Evolutionary conservation across 2,888 invertebrate genomes (phyloP), one percentile per base, ranked within the genome.

Genomic region (Pandemis corylana): DNA sequence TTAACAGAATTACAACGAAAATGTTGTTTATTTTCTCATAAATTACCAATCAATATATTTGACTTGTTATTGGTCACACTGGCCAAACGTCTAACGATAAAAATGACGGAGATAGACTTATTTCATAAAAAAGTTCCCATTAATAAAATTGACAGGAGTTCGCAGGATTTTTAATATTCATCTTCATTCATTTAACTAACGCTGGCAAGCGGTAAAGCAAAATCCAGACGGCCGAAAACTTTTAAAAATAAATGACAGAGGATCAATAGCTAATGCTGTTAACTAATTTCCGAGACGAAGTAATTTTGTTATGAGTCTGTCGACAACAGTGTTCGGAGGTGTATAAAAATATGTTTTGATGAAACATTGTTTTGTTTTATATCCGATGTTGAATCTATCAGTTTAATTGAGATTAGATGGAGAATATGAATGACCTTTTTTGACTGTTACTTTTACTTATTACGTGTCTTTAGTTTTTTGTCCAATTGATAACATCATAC

Each of bases 261-360:
- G 68, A 64, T 68, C 73, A 73, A 68, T 73, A 64, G 63, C 72
- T 68, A 64, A 68, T 68, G 53, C 72, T 63, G 62, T 41, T 68
- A 68, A 65, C 59, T 59, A 69, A 73, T 73, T 64, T 73, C 49
- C 64, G 28, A 69, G 56, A 7, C 64, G 20, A n/a, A 56, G 56
- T 59, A 59, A 73, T 73, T 69, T 59, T 12, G 64, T 59, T 68
- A 64, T 64, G 15, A 53, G 56, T 10, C 64, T 73, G 68, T 56
- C 56, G 20, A 41, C 28, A 53, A n/a, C 44, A 73, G 46, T 65
- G 20, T 59, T 68, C 15, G 46, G 46, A 51, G 6, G 64, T 46
- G 20, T 44, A 10, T n/a, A 28, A 36, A 49, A 46, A 28, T 12
- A 64, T 28, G 51, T 65, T 56, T 56, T 59, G 59, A 59, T 59